Evolutionary conservation across 2,888 invertebrate genomes (phyloP).

Genomic region (Oscheius sp.): DNA sequence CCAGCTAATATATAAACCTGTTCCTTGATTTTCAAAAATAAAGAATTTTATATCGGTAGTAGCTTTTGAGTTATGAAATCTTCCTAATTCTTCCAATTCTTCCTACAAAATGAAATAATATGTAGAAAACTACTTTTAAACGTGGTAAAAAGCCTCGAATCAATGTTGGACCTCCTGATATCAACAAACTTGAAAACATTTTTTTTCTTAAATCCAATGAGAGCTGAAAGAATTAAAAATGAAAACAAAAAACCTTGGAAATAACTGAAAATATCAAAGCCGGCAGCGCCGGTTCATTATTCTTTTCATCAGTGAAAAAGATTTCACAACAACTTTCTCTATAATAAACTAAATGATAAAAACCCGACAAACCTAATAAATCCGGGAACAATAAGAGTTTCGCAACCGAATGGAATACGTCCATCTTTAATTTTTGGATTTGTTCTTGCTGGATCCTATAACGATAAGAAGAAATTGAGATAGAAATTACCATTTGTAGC

Average conservation of each 20-base stretch:
- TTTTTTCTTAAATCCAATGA: conserved; percentile 83
- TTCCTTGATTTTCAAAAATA: neutral
- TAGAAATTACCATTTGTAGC: neutral
- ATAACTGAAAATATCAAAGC: conserved; percentile 1
- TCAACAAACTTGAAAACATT: conserved; percentile 84
- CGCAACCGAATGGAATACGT: conserved; percentile 10
- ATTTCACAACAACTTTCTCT: conserved; percentile 30
- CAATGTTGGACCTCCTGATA: conserved; percentile 87
- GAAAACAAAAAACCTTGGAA: neutral
- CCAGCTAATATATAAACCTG: conserved; percentile 8
- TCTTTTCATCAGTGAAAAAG: conserved; percentile 6
- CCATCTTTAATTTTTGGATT: conserved; percentile 13
- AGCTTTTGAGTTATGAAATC: neutral
- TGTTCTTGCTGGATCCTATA: neutral
- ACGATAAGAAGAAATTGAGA: neutral
- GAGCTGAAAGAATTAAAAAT: conserved; percentile 74
- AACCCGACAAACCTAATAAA: conserved; percentile 26
- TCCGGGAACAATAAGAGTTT: conserved; percentile 33
- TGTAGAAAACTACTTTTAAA: conserved; percentile 74
- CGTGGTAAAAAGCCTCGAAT: conserved; percentile 84
- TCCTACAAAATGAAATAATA: neutral
- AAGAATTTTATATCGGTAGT: neutral
- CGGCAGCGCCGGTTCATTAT: conserved; percentile 24
- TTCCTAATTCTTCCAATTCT: neutral
- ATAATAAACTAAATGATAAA: neutral